Percentiles rank a stretch among this genome's conserved stretches.
Conservation (phyloP, 2,888 invertebrate species). For the Aspidapion aeneum region DNA sequence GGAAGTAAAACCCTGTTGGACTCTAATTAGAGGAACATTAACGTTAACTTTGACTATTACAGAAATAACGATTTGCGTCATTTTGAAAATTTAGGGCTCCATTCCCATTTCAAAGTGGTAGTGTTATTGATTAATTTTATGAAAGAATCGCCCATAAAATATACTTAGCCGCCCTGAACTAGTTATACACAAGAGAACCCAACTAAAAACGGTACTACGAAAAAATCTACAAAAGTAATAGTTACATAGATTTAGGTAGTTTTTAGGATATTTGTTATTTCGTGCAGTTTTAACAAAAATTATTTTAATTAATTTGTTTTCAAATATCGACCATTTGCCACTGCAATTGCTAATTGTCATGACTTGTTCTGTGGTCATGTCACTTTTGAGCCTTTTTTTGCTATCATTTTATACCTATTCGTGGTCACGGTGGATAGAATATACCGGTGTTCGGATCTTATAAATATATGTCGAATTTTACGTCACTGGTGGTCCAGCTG, state of each 20-base stretch:
- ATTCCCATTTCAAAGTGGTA: neutral
- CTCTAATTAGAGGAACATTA: neutral
- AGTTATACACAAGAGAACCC: neutral
- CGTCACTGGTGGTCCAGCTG: too few relatives aligned
- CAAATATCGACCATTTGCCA: neutral
- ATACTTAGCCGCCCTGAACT: neutral
- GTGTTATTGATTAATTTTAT: neutral
- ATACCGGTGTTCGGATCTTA: too few relatives aligned
- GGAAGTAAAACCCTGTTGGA: neutral
- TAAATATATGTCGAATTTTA: too few relatives aligned
- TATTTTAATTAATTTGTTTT: neutral
- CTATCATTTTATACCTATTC: too few relatives aligned
- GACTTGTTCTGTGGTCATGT: too few relatives aligned
- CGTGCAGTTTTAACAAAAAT: neutral
- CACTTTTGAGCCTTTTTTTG: too few relatives aligned
- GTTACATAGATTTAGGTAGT: neutral
- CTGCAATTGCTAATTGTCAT: too few relatives aligned
- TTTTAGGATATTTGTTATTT: neutral
- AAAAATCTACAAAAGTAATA: neutral
- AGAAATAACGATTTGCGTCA: neutral
- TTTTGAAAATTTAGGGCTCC: neutral
- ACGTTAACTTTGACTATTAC: neutral
- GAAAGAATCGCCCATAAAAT: neutral
- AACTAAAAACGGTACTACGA: neutral
- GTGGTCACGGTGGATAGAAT: too few relatives aligned